Evolutionary conservation across 2,797 vertebrate species (phyloP).

Genomic region (Columba guinea): DNA sequence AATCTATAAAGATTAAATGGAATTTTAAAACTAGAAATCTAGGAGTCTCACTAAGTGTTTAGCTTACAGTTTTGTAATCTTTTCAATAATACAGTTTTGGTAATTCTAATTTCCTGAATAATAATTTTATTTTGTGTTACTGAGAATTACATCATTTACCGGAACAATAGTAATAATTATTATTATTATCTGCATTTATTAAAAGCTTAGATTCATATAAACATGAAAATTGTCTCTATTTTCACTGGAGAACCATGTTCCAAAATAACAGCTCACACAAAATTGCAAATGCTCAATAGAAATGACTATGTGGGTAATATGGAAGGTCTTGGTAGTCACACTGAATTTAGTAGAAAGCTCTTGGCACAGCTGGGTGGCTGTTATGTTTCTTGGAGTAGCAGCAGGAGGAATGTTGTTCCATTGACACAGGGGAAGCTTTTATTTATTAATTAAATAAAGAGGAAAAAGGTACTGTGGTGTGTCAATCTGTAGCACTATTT

Average conservation of each 20-base stretch:
- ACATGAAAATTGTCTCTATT: not conserved
- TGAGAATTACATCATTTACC: not conserved
- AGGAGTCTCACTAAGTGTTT: not conserved
- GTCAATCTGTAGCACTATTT: not conserved
- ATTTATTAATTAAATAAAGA: not conserved
- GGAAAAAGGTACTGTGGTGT: not conserved
- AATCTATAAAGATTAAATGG: not conserved
- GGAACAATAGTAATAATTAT: not conserved
- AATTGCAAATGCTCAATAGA: not conserved
- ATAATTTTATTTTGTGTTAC: not conserved
- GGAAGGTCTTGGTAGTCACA: not conserved
- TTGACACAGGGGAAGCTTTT: not conserved
- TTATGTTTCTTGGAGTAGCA: not conserved
- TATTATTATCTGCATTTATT: not conserved
- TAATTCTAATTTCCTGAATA: not conserved
- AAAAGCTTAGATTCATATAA: not conserved
- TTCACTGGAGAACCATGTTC: not conserved
- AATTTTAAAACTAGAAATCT: not conserved
- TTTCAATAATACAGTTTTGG: not conserved
- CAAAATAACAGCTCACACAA: not conserved
- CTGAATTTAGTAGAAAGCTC: not conserved
- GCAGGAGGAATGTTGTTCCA: not conserved
- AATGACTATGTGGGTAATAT: not conserved
- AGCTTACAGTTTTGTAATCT: not conserved
- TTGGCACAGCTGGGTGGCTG: not conserved